These are phyloP conservation scores for Tetanocera ferruginea DNA, from an alignment of 2,888 invertebrate species.

Conservation along the genomic window DNA sequence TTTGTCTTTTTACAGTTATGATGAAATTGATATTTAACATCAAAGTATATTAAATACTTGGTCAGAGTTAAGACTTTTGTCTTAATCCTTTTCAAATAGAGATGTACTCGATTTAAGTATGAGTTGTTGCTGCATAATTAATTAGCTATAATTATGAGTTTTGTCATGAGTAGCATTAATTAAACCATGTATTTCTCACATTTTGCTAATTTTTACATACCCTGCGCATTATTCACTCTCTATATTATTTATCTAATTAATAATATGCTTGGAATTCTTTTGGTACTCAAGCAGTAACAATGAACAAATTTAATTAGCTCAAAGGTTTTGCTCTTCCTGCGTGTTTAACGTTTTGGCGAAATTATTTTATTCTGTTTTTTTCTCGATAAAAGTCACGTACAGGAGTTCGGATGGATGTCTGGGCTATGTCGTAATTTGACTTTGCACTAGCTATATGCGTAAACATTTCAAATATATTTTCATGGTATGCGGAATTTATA, in stretches of 20 bases:
- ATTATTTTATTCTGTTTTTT: background rate
- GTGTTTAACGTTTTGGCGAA: background rate
- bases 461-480: background rate
- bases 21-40: no score
- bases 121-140: no score
- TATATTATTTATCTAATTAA: background rate
- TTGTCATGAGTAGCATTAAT: no score
- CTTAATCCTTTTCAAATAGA: no score
- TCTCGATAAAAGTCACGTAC: background rate
- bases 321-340: background rate
- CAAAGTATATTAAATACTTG: no score
- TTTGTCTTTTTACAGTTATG: no score
- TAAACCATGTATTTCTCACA: background rate
- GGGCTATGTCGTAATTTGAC: no score
- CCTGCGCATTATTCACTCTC: background rate
- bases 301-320: conserved; percentile 20
- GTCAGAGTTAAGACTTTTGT: no score
- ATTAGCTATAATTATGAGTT: no score
- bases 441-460: background rate
- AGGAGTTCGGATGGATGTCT: background rate
- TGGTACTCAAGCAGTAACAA: background rate
- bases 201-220: background rate
- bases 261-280: conserved; percentile 1
- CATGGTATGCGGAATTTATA: background rate
- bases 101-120: no score